Percentiles rank a stretch among this genome's conserved stretches.
Conservation (phyloP, 2,888 invertebrate genomes). For the Piscicola geometra region DNA sequence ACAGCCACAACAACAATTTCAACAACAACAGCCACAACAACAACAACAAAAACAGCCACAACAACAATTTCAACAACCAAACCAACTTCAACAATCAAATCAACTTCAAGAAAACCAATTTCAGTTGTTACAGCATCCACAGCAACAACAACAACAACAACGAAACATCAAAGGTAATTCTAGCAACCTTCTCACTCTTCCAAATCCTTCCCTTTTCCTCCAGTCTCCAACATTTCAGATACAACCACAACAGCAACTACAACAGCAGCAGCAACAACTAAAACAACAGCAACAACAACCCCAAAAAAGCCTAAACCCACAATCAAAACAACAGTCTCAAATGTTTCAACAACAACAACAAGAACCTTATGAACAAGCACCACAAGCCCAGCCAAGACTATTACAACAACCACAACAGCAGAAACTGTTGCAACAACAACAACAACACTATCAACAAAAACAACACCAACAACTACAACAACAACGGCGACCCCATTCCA, state of each 20-base stretch:
- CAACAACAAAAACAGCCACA: background rate
- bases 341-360: background rate
- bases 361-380: background rate
- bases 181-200: too few relatives aligned
- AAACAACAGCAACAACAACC: background rate
- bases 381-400: background rate
- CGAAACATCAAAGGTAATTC: too few relatives aligned
- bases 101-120: background rate
- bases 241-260: background rate
- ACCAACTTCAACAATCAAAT: background rate
- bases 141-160: constrained; percentile 5
- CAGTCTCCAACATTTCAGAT: background rate
- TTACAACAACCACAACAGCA: background rate
- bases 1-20: background rate
- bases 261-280: background rate
- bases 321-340: background rate
- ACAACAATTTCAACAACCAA: background rate
- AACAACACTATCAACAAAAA: background rate
- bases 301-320: background rate
- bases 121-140: background rate
- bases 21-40: background rate
- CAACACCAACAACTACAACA: background rate
- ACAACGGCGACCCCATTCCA: background rate
- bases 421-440: background rate
- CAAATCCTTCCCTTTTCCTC: too few relatives aligned